Base-by-base conservation (phyloP, 2,797 vertebrate genomes). In the Protonibea diacanthus region DNA sequence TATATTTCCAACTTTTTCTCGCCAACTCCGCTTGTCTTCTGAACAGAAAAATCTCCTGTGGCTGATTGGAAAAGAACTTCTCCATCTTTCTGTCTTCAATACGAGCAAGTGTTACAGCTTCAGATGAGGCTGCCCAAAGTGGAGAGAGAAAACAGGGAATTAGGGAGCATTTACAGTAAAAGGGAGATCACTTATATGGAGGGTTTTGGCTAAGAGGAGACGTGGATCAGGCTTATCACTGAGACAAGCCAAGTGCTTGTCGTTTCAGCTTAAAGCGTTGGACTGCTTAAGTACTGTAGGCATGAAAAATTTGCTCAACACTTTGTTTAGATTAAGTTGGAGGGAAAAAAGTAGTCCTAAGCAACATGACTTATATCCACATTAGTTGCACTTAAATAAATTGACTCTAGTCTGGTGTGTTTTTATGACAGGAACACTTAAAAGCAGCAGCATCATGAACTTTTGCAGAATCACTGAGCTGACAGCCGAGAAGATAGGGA, bases 201-300 rank as follows among this genome's bases (percentile, higher is more conserved):
- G 69, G 15, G 61, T 83, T 75, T 84, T 72, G 88, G 84, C 86
- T 56, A 55, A 80, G 84, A 74, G 40, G 74, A 85, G 74, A 86
- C 62, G 47, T 79, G 85, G 86, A 83, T 89, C 79, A 62, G 78
- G 74, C 88, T 90, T 89, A 90, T 91, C 86, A 66, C 9, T 47
- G 64, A 82, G 78, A 81, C 67, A 62, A 82, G 89, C 87, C 91
- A 90, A 92, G 72, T 70, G 82, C 91, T 79, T 90, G 88, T 93
- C 91, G 14, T 69, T 82, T 82, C 70, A 65, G 86, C 78, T 92
- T 90, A 88, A 86, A 83, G 84, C 61, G 1, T 40, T 13, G 73
- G 71, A 71, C 57, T 51, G 64, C 76, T 88, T 81, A 83, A 89
- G 63, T 80, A 78, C 77, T 86, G 18, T 12, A 62, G 84, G 79